Percentiles rank a stretch among this genome's conserved stretches.
phyloP scores from a whole-genome alignment of 2,888 invertebrate species.

The Ophion ellenae region DNA sequence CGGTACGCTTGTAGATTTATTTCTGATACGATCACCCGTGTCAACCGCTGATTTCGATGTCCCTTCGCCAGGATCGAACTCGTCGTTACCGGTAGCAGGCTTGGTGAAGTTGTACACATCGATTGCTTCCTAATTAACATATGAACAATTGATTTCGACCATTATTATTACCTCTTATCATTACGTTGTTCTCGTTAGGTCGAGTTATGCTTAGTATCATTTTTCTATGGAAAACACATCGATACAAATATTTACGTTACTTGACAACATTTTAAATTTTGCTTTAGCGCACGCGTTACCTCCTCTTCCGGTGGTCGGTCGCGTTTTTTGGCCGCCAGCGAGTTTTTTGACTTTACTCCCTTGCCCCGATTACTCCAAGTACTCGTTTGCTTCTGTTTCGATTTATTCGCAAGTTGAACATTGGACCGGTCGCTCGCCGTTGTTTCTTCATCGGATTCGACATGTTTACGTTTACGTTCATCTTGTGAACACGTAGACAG shows the following conservation, averaged over 20 bases:
- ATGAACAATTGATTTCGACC: not conserved
- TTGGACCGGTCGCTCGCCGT: constrained; percentile 2
- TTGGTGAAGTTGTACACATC: constrained; percentile 3
- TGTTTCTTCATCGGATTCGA: not conserved
- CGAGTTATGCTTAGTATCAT: not conserved
- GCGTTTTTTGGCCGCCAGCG: constrained; percentile 2
- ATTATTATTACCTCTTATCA: too few species aligned
- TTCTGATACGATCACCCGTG: not conserved
- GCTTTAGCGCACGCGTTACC: constrained; percentile 10
- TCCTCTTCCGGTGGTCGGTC: not conserved
- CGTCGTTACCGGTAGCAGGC: constrained; percentile 4
- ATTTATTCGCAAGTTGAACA: not conserved
- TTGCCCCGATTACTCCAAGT: not conserved
- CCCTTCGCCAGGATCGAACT: not conserved
- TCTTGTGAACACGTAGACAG: not conserved
- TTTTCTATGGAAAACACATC: not conserved
- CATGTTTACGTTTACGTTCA: constrained; percentile 5
- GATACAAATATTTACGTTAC: not conserved
- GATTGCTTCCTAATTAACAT: not conserved
- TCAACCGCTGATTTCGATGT: not conserved
- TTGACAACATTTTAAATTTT: not conserved
- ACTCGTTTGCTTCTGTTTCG: constrained; percentile 6
- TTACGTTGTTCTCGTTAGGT: not conserved
- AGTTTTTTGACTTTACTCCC: not conserved
- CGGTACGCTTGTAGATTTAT: not conserved